Evolutionary conservation across 2,797 vertebrate species (phyloP).

Genomic region (Haliaeetus albicilla): DNA sequence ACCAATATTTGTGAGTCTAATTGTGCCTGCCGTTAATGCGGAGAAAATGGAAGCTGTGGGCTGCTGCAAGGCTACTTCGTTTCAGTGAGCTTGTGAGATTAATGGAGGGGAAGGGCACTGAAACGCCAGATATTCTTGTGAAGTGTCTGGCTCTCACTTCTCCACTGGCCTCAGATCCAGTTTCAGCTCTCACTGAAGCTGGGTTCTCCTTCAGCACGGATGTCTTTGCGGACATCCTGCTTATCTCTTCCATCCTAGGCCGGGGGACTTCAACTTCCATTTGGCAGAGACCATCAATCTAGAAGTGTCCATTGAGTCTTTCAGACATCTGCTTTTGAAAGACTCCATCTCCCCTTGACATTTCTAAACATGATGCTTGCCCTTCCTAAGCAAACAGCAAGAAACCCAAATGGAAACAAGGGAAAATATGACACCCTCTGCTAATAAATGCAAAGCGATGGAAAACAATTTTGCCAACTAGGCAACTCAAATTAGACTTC

Average conservation of each 20-base stretch:
- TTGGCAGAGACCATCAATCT: neutral
- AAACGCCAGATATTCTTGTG: neutral
- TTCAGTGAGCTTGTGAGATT: neutral
- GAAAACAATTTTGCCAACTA: constrained; percentile 72
- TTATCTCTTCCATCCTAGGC: neutral
- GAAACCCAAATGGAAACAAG: constrained; percentile 29
- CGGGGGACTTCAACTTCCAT: neutral
- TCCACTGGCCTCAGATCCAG: neutral
- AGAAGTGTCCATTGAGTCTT: neutral
- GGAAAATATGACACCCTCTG: constrained; percentile 61
- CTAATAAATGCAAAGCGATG: constrained; percentile 65
- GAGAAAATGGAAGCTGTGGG: neutral
- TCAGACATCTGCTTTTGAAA: neutral
- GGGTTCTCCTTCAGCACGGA: neutral
- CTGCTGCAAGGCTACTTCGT: neutral
- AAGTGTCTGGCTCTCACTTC: neutral
- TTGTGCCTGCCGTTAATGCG: neutral
- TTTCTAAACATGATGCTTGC: constrained; percentile 24
- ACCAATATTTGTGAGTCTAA: neutral
- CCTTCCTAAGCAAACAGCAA: constrained; percentile 4
- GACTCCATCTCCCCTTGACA: neutral
- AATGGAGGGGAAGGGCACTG: neutral
- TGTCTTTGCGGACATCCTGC: neutral
- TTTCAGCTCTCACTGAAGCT: neutral
- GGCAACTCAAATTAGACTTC: constrained; percentile 66